phyloP scores from a whole-genome alignment of 2,113 vertebrate species.

The Dascyllus trimaculatus region DNA sequence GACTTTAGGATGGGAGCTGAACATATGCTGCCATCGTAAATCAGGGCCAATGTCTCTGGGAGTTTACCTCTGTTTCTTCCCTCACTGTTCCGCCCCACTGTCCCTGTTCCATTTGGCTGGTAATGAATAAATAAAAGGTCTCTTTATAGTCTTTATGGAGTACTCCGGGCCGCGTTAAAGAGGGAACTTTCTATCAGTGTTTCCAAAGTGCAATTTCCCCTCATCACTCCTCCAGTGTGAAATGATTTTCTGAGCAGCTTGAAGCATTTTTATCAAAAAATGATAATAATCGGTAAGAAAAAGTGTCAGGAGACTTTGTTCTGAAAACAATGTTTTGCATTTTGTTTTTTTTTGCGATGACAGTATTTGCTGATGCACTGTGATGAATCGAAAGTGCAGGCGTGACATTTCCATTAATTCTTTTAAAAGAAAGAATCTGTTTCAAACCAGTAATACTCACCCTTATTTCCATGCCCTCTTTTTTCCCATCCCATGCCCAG shows the following conservation, averaged over 20 bases:
- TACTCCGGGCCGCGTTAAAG: slow-evolving; percentile 61
- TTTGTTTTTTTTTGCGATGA: slow-evolving; percentile 3
- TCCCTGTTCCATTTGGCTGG: slow-evolving; percentile 77
- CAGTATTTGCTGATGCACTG: neutral
- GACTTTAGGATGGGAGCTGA: slow-evolving; percentile 49
- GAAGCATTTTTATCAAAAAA: slow-evolving; percentile 54
- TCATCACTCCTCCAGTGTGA: slow-evolving; percentile 29
- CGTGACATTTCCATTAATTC: slow-evolving; percentile 5
- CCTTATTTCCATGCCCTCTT: slow-evolving; percentile 94
- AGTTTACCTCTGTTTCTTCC: slow-evolving; percentile 62
- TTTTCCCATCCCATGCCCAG: slow-evolving; percentile 99
- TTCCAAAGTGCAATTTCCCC: slow-evolving; percentile 61
- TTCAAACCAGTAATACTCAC: slow-evolving; percentile 83
- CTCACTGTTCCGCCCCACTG: slow-evolving; percentile 57
- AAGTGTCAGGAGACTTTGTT: neutral
- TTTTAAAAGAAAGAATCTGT: neutral
- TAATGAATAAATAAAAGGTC: slow-evolving; percentile 82
- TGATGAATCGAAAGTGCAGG: slow-evolving; percentile 10
- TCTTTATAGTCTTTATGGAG: slow-evolving; percentile 74
- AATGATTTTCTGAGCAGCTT: slow-evolving; percentile 30
- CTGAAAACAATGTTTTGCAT: neutral
- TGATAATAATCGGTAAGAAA: slow-evolving; percentile 38
- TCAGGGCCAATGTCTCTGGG: slow-evolving; percentile 71
- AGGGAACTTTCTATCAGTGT: slow-evolving; percentile 63
- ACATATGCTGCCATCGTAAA: slow-evolving; percentile 72